A percentile compares a stretch with the other conserved stretches of the same genome.
These are phyloP conservation scores for Hydrocynus forskahlii DNA, from an alignment of 2,797 vertebrate species.

Conservation along the genomic window DNA sequence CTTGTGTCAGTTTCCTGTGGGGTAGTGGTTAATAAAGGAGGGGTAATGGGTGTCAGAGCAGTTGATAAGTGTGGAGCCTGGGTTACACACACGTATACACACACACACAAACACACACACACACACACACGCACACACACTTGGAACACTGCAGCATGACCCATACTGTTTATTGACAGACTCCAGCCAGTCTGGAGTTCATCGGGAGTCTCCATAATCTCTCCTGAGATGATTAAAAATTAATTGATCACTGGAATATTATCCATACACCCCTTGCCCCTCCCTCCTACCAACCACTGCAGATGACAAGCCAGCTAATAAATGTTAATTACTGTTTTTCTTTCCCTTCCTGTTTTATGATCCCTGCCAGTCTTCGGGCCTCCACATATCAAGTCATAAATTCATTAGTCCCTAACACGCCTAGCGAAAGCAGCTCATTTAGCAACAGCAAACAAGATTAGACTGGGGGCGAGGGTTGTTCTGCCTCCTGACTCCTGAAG, in stretches of 20 bases:
- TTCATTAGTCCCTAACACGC: constrained; percentile 97
- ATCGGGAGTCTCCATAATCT: constrained; percentile 80
- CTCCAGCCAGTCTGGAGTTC: constrained; percentile 88
- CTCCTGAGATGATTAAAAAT: constrained; percentile 83
- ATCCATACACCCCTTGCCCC: constrained; percentile 68
- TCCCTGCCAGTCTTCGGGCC: constrained; percentile 85
- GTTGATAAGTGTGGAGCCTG: constrained; percentile 50
- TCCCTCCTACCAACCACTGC: constrained; percentile 51
- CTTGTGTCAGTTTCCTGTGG: constrained; percentile 42
- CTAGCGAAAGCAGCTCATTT: constrained; percentile 92
- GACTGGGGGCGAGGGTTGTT: constrained; percentile 66
- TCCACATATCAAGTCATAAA: constrained; percentile 90
- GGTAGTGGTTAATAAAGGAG: constrained; percentile 45
- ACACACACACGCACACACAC: constrained; percentile 49
- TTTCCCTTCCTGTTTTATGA: constrained; percentile 72
- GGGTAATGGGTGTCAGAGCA: constrained; percentile 52
- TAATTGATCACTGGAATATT: constrained; percentile 84
- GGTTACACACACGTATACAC: constrained; percentile 47
- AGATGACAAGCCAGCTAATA: constrained; percentile 76
- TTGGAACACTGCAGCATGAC: constrained; percentile 71
- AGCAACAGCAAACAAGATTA: constrained; percentile 95
- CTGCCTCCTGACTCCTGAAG: constrained; percentile 36
- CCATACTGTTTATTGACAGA: constrained; percentile 91
- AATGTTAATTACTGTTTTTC: constrained; percentile 85
- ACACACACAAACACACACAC: constrained; percentile 40